phyloP scores from a whole-genome alignment of 2,888 invertebrate species.

The Gastrophysa polygoni region DNA sequence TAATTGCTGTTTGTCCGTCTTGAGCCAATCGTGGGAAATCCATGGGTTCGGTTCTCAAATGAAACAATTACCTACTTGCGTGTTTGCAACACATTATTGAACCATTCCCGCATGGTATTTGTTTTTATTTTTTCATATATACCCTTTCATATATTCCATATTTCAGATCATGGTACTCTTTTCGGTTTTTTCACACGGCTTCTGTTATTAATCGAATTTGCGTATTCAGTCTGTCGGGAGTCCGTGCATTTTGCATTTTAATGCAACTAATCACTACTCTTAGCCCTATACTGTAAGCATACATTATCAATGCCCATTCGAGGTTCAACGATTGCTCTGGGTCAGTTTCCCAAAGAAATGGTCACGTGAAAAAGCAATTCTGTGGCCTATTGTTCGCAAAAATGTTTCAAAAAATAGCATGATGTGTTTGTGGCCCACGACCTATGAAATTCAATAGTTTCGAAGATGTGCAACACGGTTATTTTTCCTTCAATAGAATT shows the following conservation, averaged over 20 bases:
- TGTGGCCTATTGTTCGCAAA: neutral
- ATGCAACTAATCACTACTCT: constrained; percentile 29
- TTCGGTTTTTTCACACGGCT: constrained; percentile 46
- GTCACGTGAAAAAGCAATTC: constrained; percentile 11
- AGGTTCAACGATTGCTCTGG: constrained; percentile 20
- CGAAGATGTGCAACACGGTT: no score
- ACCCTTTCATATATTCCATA: constrained; percentile 39
- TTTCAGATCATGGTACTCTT: constrained; percentile 27
- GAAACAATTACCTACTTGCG: constrained; percentile 60
- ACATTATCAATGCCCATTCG: constrained; percentile 23
- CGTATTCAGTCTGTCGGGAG: constrained; percentile 19
- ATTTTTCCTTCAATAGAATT: no score
- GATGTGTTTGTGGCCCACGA: no score
- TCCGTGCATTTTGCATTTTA: constrained; percentile 26
- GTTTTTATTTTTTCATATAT: constrained; percentile 55
- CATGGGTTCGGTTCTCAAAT: constrained; percentile 55
- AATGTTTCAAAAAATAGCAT: no score
- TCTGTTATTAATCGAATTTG: constrained; percentile 28
- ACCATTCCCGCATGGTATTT: constrained; percentile 55
- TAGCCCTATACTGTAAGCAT: constrained; percentile 26
- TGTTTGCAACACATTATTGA: constrained; percentile 60
- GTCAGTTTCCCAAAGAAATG: constrained; percentile 29
- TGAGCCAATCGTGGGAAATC: constrained; percentile 57
- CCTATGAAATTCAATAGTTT: no score
- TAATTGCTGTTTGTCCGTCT: constrained; percentile 54